Base-by-base conservation (phyloP, 1,140 invertebrate species). In the Tetranychus cinnabarinus region DNA sequence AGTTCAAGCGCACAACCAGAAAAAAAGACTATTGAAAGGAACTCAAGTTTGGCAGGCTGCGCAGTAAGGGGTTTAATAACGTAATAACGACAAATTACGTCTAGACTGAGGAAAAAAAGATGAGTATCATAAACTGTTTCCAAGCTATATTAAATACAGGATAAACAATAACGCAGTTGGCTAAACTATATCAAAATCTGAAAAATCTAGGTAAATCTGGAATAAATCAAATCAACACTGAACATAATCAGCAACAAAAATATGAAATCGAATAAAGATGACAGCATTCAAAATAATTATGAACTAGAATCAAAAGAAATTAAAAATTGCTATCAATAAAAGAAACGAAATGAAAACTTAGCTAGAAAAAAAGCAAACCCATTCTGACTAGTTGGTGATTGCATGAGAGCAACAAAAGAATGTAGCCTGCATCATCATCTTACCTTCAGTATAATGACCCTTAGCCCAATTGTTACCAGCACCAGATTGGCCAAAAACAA, bases 401-500 rank as follows among this genome's bases (percentile, higher is more conserved):
- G 23, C 7, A 10, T n/a, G 7, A 15, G 8, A 8, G 2, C 46
- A 47, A 8, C 7, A 8, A 15, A 12, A 8, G 7, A 8, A 47
- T 46, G 7, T 12, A 2, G 8, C 7, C 13, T 2, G 23, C 13
- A 3, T 47, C 46, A 55, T 72, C 68, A 88, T 80, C 36, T 80
- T 79, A 55, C 80, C 75, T 69, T 81, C 89, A 56, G 89, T 93
- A 77, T 93, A 93, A 70, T 23, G 23, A 23, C 23, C 23, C 23
- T 23, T 23, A 23, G 23, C 23, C 23, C 23, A 23, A 23, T 23
- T 89, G 72, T 89, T 88, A 47, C 78, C 78, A 47, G 78, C 78
- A 62, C 77, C 77, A 39, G 70, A 66, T 58, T 67, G 56, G 55
- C 66, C 66, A 34, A 67, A 67, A 67, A 67, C 65, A 37, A 65